Base-by-base conservation (phyloP, 1,140 invertebrate species). In the Drosophila prosaltans region DNA sequence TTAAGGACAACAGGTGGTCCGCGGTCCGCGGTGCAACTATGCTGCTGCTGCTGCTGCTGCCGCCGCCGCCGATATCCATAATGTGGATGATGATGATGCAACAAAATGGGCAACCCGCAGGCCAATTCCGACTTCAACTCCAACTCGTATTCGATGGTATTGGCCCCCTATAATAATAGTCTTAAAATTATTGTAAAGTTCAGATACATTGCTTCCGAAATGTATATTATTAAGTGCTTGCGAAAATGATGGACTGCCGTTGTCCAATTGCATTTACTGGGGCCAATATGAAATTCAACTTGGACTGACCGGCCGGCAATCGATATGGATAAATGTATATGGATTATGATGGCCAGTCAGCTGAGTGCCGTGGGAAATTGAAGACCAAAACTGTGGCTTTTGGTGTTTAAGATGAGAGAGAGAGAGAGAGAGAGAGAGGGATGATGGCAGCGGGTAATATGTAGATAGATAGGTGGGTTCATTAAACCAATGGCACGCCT, bases 1-100 rank as follows among this genome's bases (percentile, higher is more conserved):
- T 86, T 69, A 88, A 89, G 84, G 84, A 88, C 84, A 84, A 88
- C 84, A 88, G 84, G 84, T 88, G 84, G 80, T 84, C 84, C 54
- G 7, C 5, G 7, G 80, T 84, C 84, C 54, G 7, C 5, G 4
- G 21, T 8, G 8, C 36, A 30, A 48, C 24, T 54, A 68, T 45
- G 45, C 16, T 68, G 3, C 41, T 4, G 28, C n/a, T 4, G 28
- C n/a, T 39, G 74, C 36, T 43, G 75, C 59, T 61, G 63, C 51
- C 64, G 65, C 16, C 16, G 16, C 16, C 16, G 16, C 16, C 16
- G 16, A 16, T 39, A 66, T 24, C 74, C 39, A 30, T 62, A 28
- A 65, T 57, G 63, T 36, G 32, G 28, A 54, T 67, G 62, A 62
- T 76, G 70, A 76, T 68, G 71, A 70, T 73, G 73, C 62, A 62